These are phyloP conservation scores for Parapristionchus giblindavisi DNA, from an alignment of 2,888 invertebrate genomes.

Conservation along the genomic window DNA sequence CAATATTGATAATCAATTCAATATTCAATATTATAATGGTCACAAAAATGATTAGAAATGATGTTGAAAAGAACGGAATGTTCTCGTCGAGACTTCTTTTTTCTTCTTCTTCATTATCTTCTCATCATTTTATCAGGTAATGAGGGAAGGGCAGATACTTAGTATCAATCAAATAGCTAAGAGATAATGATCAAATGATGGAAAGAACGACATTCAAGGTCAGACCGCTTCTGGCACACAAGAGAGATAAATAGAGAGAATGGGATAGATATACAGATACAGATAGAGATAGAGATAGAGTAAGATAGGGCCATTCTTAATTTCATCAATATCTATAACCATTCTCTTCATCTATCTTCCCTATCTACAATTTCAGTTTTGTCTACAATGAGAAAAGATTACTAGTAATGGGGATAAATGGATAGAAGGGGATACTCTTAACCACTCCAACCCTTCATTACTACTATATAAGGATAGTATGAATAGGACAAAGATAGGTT, in stretches of 20 bases:
- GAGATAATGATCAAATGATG: slow-evolving; percentile 15
- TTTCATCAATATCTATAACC: too few relatives aligned
- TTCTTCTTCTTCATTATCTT: not conserved
- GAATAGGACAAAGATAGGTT: slow-evolving; percentile 3
- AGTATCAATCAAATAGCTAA: not conserved
- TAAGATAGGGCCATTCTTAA: too few relatives aligned
- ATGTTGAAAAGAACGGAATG: too few relatives aligned
- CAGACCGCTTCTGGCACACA: slow-evolving; percentile 32
- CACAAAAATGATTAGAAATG: too few relatives aligned
- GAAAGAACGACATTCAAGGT: slow-evolving; percentile 36
- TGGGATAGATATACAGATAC: not conserved
- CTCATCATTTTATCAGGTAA: not conserved
- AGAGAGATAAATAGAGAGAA: not conserved
- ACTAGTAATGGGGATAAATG: slow-evolving; percentile 13
- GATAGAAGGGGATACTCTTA: slow-evolving; percentile 25
- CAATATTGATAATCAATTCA: too few relatives aligned
- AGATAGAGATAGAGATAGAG: too few relatives aligned
- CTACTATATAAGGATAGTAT: slow-evolving; percentile 18
- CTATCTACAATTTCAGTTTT: slow-evolving; percentile 30
- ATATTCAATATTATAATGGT: too few relatives aligned
- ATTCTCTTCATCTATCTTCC: not conserved
- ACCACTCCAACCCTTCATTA: slow-evolving; percentile 1
- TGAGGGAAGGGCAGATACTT: not conserved
- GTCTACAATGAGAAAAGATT: slow-evolving; percentile 19
- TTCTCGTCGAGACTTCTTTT: not conserved